These are phyloP conservation scores for Limenitis camilla DNA, from an alignment of 2,888 invertebrate genomes.

Conservation along the genomic window DNA sequence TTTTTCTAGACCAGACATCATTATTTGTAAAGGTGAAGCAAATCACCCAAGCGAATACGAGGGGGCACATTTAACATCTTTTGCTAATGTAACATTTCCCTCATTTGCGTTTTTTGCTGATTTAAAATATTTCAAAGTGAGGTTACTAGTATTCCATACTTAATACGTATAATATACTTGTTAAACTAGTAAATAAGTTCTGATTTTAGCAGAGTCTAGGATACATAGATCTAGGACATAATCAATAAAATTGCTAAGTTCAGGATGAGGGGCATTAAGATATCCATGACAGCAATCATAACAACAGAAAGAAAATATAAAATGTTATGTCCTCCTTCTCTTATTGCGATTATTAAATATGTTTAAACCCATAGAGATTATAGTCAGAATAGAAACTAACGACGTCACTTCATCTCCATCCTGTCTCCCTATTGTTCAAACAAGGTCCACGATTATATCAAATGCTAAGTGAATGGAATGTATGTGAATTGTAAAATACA, in stretches of 20 bases:
- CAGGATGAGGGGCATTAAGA: too few relatives aligned
- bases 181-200: too few relatives aligned
- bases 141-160: too few relatives aligned
- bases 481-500: constrained; percentile 35
- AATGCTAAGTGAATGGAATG: constrained; percentile 52
- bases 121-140: too few relatives aligned
- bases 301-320: too few relatives aligned
- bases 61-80: background rate
- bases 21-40: constrained; percentile 5
- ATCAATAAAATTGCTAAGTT: too few relatives aligned
- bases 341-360: too few relatives aligned
- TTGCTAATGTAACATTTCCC: background rate
- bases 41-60: constrained; percentile 5
- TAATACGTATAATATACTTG: too few relatives aligned
- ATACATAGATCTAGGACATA: too few relatives aligned
- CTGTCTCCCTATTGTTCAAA: constrained; percentile 54
- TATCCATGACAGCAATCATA: too few relatives aligned
- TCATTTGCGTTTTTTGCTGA: too few relatives aligned
- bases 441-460: constrained; percentile 64
- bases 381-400: constrained; percentile 36
- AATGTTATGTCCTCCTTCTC: background rate
- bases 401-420: constrained; percentile 52
- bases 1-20: constrained; percentile 1
- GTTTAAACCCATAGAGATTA: background rate
- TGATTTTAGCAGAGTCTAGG: too few relatives aligned